Evolutionary conservation across 1,140 invertebrate species (phyloP).

Genomic region (Metaphire vulgaris): DNA sequence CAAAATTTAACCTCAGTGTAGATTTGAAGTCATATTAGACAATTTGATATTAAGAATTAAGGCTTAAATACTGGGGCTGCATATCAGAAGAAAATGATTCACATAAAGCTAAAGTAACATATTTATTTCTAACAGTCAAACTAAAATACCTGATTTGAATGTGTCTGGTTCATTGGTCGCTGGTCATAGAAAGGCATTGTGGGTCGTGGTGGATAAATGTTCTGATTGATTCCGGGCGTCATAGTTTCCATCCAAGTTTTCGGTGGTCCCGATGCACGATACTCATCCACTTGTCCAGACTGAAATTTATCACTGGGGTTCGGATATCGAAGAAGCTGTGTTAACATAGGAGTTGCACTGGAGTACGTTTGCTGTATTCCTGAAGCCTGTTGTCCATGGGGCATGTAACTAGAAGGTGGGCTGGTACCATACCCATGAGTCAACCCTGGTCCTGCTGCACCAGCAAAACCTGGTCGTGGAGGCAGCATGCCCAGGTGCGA

Average conservation of each 20-base stretch:
- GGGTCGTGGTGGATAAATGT: neutral
- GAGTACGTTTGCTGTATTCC: neutral
- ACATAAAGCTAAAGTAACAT: too few relatives aligned
- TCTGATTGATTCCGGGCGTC: neutral
- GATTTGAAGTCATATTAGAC: too few relatives aligned
- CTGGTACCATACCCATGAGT: neutral
- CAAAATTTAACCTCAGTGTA: too few relatives aligned
- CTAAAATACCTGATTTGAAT: neutral
- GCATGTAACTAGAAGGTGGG: neutral
- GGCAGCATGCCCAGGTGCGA: neutral
- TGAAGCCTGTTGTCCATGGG: neutral
- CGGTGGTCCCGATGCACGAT: neutral
- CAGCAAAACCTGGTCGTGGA: neutral
- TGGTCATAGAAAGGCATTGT: neutral
- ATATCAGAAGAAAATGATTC: too few relatives aligned
- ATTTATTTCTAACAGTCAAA: too few relatives aligned
- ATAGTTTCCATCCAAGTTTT: neutral
- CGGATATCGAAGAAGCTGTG: neutral
- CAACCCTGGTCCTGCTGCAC: neutral
- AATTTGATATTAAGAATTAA: too few relatives aligned
- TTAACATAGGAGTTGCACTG: neutral
- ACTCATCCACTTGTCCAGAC: neutral
- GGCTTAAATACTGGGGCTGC: too few relatives aligned
- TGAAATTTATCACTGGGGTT: neutral
- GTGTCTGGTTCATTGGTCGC: neutral